These are phyloP conservation scores for Zaprionus capensis DNA, from an alignment of 1,140 invertebrate genomes.

Conservation along the genomic window DNA sequence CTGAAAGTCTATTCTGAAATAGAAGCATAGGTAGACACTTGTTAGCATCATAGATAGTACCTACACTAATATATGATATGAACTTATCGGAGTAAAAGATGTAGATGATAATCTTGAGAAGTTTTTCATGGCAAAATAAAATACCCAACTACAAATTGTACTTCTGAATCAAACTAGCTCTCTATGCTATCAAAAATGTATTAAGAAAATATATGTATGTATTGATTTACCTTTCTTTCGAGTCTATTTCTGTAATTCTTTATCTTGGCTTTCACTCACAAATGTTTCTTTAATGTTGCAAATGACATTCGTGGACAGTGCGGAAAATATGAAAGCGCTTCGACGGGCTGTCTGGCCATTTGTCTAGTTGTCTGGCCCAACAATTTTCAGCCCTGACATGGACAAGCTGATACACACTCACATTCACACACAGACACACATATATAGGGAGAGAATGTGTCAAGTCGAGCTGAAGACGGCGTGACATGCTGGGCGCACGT, in stretches of 20 bases:
- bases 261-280: background rate
- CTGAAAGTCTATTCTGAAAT: no score
- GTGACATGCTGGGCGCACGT: constrained; percentile 40
- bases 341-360: background rate
- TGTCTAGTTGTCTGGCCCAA: constrained; percentile 3
- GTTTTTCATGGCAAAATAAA: no score
- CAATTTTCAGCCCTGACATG: background rate
- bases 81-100: no score
- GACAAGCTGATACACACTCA: constrained; percentile 23
- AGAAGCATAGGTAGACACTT: no score
- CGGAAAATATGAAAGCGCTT: constrained; percentile 3
- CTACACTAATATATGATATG: no score
- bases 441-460: constrained; percentile 29
- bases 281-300: constrained; percentile 5
- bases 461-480: constrained; percentile 53
- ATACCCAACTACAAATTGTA: no score
- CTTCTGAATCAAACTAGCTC: no score
- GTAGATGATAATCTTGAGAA: no score
- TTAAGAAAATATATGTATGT: no score
- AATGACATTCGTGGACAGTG: constrained; percentile 12
- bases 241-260: background rate
- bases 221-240: background rate
- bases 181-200: no score
- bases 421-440: constrained; percentile 17
- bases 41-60: no score